Conservation (phyloP, 2,113 vertebrate species). For the Catagonus wagneri region DNA sequence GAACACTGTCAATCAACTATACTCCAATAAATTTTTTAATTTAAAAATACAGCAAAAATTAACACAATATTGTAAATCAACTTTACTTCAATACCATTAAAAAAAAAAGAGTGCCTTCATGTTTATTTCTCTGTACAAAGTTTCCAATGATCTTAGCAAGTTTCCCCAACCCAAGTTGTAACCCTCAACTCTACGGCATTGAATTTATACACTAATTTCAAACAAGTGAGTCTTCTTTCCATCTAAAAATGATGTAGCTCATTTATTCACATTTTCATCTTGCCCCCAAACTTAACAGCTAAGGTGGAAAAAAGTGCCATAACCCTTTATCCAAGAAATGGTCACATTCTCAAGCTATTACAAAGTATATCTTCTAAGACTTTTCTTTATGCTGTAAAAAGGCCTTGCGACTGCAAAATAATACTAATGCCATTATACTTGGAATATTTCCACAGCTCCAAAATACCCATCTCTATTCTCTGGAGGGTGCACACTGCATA, state of each 20-base stretch:
- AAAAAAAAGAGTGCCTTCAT: no score
- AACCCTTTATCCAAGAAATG: background rate
- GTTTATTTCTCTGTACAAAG: background rate
- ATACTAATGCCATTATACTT: background rate
- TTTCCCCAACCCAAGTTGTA: background rate
- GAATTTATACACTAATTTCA: background rate
- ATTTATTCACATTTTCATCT: conserved; percentile 10
- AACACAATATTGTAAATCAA: no score
- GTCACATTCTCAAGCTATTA: background rate
- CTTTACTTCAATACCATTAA: no score
- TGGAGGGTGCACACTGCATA: accelerated
- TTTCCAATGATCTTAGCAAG: background rate
- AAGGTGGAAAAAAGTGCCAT: background rate
- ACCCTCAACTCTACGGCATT: background rate
- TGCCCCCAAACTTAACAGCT: background rate
- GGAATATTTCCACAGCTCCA: background rate
- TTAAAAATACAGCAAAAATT: no score
- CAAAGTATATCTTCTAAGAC: background rate
- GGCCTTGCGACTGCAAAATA: background rate
- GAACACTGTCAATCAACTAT: no score
- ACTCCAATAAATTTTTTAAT: no score
- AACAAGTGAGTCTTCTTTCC: background rate
- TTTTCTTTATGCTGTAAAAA: background rate
- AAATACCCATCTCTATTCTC: background rate
- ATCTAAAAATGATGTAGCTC: background rate